Evolutionary conservation across 2,113 vertebrate genomes (phyloP).

Genomic region (Mugil cephalus): DNA sequence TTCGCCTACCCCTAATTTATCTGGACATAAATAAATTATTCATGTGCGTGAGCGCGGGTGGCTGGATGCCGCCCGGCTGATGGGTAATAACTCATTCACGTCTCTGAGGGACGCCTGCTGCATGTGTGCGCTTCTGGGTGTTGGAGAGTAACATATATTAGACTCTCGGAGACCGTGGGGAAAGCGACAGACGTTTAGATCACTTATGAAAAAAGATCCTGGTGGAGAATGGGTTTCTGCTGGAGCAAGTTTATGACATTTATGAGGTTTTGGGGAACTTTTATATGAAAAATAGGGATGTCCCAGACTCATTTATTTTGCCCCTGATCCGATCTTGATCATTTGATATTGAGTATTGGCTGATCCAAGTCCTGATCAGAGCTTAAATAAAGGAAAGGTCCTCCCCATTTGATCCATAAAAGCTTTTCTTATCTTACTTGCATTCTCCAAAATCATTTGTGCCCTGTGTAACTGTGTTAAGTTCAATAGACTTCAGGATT

Average conservation of each 20-base stretch:
- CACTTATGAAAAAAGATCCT: neutral
- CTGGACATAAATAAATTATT: constrained; percentile 42
- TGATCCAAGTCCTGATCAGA: too few relatives aligned
- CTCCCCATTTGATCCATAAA: too few relatives aligned
- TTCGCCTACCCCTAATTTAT: constrained; percentile 28
- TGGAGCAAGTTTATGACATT: neutral
- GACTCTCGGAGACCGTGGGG: neutral
- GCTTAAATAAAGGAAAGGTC: too few relatives aligned
- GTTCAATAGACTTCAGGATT: too few relatives aligned
- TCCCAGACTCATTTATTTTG: too few relatives aligned
- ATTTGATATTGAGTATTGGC: too few relatives aligned
- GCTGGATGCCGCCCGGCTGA: neutral
- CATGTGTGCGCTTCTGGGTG: constrained; percentile 10
- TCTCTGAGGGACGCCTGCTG: neutral
- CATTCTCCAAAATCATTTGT: too few relatives aligned
- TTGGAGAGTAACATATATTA: neutral
- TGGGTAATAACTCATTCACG: constrained; percentile 21
- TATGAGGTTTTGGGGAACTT: neutral
- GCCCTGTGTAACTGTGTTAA: too few relatives aligned
- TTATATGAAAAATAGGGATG: too few relatives aligned
- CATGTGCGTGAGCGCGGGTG: neutral
- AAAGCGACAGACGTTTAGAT: neutral
- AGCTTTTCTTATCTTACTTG: too few relatives aligned
- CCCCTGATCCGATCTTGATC: too few relatives aligned
- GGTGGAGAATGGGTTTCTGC: neutral